These are phyloP conservation scores for Rhodinocichla rosea DNA, from an alignment of 2,113 vertebrate genomes.

Conservation along the genomic window DNA sequence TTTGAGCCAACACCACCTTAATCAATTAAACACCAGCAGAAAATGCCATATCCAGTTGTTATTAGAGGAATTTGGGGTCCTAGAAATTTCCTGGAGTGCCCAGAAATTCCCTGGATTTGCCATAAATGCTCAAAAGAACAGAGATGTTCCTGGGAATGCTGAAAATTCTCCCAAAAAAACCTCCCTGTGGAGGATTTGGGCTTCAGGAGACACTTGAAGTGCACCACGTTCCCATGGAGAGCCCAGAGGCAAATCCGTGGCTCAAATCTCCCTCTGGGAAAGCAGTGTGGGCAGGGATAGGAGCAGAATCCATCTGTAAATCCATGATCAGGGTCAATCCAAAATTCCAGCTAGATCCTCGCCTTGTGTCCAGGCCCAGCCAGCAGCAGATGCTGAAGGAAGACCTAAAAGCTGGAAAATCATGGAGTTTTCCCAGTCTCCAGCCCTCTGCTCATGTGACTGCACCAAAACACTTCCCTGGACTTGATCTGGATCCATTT, in stretches of 20 bases:
- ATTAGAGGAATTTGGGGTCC: background rate
- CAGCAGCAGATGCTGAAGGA: background rate
- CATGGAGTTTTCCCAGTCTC: fast-evolving
- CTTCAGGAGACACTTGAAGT: background rate
- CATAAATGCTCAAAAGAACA: background rate
- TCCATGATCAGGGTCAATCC: background rate
- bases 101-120: background rate
- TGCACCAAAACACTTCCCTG: background rate
- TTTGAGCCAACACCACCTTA: background rate
- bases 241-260: background rate
- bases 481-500: background rate
- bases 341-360: background rate
- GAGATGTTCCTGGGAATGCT: fast-evolving
- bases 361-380: too few relatives aligned
- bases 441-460: fast-evolving
- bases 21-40: background rate
- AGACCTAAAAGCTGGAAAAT: background rate
- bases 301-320: background rate
- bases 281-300: background rate
- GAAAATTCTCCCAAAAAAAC: background rate
- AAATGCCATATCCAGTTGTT: fast-evolving
- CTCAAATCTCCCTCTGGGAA: background rate
- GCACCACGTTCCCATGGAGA: fast-evolving
- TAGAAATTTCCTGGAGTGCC: background rate
- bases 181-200: background rate